Evolutionary conservation across 2,888 invertebrate species (phyloP).

Genomic region (Pediacus dermestoides): DNA sequence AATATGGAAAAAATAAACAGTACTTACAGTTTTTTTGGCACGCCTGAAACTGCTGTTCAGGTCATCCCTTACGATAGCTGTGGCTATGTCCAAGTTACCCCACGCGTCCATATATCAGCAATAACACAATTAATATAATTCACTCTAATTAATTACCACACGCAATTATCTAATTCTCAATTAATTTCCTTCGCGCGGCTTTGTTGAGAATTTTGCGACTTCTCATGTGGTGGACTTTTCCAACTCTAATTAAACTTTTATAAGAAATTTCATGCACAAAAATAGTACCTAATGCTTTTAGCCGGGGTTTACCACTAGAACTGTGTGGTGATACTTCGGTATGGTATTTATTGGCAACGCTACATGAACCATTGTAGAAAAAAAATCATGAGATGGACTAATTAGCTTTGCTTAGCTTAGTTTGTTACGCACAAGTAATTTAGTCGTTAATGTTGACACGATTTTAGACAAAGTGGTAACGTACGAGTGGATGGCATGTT

Average conservation of each 20-base stretch:
- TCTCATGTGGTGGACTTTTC: slow-evolving; percentile 1
- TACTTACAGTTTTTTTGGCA: slow-evolving; percentile 42
- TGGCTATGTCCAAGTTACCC: slow-evolving; percentile 59
- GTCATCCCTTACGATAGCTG: slow-evolving; percentile 70
- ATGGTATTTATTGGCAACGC: slow-evolving; percentile 27
- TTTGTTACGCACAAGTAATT: too few species aligned
- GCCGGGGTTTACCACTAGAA: slow-evolving; percentile 22
- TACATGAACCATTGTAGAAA: slow-evolving; percentile 19
- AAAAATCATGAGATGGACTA: too few species aligned
- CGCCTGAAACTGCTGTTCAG: slow-evolving; percentile 51
- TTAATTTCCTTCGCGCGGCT: too few species aligned
- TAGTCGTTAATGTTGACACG: too few species aligned
- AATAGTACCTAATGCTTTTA: slow-evolving; percentile 24
- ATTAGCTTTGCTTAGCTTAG: too few species aligned
- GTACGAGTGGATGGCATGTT: too few species aligned
- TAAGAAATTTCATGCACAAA: slow-evolving; percentile 20
- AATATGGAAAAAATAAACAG: too few species aligned
- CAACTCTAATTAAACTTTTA: too few species aligned
- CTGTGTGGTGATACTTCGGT: slow-evolving; percentile 18
- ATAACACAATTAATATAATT: too few species aligned
- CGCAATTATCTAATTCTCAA: too few species aligned
- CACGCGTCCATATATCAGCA: slow-evolving; percentile 68
- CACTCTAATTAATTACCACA: too few species aligned
- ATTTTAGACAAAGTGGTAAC: too few species aligned
- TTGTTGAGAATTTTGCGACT: background rate